These are phyloP conservation scores for Felis chaus DNA, from an alignment of 2,113 vertebrate species.

Conservation along the genomic window DNA sequence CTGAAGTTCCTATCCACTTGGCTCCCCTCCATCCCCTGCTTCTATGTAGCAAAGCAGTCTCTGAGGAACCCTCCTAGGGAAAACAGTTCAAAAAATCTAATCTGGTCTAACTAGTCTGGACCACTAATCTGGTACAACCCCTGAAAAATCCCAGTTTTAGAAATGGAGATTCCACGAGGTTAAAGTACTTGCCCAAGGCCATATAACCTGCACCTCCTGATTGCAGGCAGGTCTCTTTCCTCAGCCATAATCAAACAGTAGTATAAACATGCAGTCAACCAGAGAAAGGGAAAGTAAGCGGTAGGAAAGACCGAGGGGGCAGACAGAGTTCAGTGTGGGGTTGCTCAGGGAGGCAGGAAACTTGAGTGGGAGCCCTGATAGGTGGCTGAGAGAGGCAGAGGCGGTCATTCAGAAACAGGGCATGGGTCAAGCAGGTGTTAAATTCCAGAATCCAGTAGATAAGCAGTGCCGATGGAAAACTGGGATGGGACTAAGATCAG, in stretches of 20 bases:
- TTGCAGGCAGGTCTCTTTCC: not conserved
- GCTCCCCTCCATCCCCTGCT: not conserved
- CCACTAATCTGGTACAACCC: not conserved
- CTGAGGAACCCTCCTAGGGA: not conserved
- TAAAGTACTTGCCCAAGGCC: not conserved
- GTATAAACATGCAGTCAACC: not conserved
- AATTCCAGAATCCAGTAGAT: constrained; percentile 67
- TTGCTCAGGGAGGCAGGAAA: not conserved
- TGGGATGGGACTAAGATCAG: constrained; percentile 8
- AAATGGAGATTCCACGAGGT: not conserved
- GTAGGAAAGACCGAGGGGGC: not conserved
- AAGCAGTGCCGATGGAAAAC: constrained; percentile 61
- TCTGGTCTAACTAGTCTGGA: too few relatives aligned
- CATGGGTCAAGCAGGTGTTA: constrained; percentile 54
- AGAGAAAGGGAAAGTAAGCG: not conserved
- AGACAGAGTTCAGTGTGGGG: not conserved
- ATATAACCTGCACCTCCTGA: not conserved
- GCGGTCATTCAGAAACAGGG: not conserved
- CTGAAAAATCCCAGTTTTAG: not conserved
- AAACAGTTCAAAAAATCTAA: not conserved
- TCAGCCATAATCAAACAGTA: not conserved
- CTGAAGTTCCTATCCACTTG: not conserved
- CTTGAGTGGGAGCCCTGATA: not conserved
- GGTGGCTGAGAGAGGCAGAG: not conserved
- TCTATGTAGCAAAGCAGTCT: not conserved